Evolutionary conservation across 1,140 invertebrate species (phyloP).

Genomic region (Lepidurus arcticus): DNA sequence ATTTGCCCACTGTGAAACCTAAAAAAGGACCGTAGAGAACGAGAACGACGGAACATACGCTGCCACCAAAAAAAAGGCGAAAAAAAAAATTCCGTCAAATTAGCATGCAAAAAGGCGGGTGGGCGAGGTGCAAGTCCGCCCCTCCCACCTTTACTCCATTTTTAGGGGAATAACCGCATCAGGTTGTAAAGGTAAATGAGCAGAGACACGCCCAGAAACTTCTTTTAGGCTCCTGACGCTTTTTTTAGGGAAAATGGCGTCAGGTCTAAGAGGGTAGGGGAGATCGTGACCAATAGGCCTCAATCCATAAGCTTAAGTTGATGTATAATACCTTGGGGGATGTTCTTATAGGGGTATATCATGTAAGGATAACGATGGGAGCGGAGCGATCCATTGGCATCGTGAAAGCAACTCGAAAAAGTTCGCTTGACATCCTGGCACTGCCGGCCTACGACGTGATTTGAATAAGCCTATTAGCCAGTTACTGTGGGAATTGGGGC

Average conservation of each 20-base stretch:
- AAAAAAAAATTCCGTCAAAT: not conserved
- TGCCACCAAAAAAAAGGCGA: not conserved
- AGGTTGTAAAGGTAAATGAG: too few species aligned
- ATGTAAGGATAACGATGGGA: not conserved
- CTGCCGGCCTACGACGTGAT: not conserved
- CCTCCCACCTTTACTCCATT: not conserved
- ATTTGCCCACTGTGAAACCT: too few species aligned
- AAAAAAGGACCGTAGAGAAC: too few species aligned
- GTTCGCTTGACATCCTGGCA: not conserved
- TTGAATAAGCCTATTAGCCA: constrained; percentile 18
- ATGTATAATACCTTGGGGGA: too few species aligned
- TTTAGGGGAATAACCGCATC: not conserved
- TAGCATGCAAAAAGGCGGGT: not conserved
- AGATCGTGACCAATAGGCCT: too few species aligned
- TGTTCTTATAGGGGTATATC: too few species aligned
- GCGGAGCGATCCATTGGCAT: not conserved
- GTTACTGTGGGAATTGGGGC: not conserved
- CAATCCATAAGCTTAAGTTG: too few species aligned
- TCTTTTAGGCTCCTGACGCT: not conserved
- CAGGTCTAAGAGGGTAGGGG: too few species aligned
- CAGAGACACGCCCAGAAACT: not conserved
- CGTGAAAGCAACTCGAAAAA: not conserved
- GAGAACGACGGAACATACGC: too few species aligned
- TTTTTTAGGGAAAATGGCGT: too few species aligned
- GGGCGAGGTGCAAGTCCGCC: not conserved